Evolutionary conservation across 2,797 vertebrate genomes (phyloP).

Genomic region (Eurystomus glaucurus): DNA sequence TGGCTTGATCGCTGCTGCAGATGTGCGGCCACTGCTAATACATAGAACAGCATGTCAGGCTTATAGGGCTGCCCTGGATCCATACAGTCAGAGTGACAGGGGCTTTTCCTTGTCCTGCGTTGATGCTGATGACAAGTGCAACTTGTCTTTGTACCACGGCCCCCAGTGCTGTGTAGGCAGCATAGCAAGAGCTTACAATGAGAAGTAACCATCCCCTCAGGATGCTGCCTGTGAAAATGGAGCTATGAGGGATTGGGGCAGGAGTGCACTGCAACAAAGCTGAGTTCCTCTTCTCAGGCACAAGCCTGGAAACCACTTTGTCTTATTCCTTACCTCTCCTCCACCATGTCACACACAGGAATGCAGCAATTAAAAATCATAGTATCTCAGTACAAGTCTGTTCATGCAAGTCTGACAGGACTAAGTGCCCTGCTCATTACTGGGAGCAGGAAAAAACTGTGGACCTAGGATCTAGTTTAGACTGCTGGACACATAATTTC

Average conservation of each 20-base stretch:
- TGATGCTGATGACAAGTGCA: fast-evolving
- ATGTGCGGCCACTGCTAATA: not conserved
- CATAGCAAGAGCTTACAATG: not conserved
- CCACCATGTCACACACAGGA: not conserved
- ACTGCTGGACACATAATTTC: not conserved
- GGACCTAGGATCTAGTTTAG: not conserved
- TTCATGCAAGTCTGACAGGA: not conserved
- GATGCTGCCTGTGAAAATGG: not conserved
- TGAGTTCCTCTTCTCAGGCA: not conserved
- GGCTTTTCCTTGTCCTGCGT: not conserved
- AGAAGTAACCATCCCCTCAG: not conserved
- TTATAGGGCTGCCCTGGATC: not conserved
- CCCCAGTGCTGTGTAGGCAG: not conserved
- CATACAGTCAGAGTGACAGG: fast-evolving
- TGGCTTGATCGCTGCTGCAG: fast-evolving
- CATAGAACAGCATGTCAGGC: not conserved
- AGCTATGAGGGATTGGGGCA: not conserved
- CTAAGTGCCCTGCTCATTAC: not conserved
- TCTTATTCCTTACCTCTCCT: not conserved
- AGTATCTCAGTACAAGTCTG: fast-evolving
- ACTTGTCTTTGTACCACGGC: fast-evolving
- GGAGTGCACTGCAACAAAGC: not conserved
- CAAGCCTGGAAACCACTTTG: not conserved
- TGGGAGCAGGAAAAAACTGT: not conserved
- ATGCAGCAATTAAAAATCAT: not conserved